Conservation (phyloP, 2,797 vertebrate species). For the Sebastes nivosus region DNA sequence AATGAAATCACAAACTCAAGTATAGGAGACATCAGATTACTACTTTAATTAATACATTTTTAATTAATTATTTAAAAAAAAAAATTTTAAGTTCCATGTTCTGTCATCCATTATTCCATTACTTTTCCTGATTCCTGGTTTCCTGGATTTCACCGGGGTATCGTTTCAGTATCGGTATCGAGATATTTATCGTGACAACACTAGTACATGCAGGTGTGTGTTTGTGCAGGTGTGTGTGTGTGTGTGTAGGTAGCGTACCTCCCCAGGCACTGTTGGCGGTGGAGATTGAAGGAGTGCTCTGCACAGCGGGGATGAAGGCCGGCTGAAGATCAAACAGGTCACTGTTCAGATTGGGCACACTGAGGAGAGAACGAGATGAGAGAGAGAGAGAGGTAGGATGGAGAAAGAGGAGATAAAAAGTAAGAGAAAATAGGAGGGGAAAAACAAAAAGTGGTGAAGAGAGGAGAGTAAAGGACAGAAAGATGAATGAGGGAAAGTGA, state of each 20-base stretch:
- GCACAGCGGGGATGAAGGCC: constrained; percentile 89
- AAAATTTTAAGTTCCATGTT: no score
- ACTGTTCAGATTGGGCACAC: constrained; percentile 89
- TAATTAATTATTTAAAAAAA: no score
- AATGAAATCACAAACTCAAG: no score
- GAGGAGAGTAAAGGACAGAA: background rate
- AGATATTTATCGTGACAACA: no score
- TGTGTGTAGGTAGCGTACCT: constrained; percentile 76
- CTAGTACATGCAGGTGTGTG: background rate
- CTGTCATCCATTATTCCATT: no score
- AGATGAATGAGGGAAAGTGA: background rate
- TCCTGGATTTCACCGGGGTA: no score
- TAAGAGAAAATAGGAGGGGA: background rate
- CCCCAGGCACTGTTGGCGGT: constrained; percentile 88
- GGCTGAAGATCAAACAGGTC: constrained; percentile 94
- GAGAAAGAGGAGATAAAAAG: no score
- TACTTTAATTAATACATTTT: no score
- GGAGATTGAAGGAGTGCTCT: constrained; percentile 87
- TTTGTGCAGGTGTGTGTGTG: background rate
- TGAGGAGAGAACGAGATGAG: constrained; percentile 36
- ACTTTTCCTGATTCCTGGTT: no score
- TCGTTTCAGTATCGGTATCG: no score
- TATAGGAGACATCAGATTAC: no score
- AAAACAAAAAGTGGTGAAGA: background rate
- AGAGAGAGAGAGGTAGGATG: background rate